Conservation (phyloP, 2,113 vertebrate genomes). For the Grallaria varia region DNA sequence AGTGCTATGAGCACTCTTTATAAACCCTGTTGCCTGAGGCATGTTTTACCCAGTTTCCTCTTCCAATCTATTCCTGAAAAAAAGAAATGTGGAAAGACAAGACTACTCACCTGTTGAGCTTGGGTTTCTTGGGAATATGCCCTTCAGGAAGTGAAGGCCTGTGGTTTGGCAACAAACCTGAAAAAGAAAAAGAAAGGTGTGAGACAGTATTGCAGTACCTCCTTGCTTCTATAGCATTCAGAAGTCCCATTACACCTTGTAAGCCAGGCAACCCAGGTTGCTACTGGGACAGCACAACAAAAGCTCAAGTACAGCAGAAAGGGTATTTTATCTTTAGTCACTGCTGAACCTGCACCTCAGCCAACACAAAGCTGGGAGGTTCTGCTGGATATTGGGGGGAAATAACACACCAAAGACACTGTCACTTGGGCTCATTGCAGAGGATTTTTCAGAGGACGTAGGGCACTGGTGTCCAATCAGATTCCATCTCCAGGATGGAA, state of each 20-base stretch:
- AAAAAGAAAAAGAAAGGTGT: background rate
- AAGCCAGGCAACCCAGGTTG: background rate
- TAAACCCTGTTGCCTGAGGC: background rate
- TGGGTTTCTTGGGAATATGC: slow-evolving; percentile 74
- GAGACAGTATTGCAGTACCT: background rate
- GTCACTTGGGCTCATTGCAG: background rate
- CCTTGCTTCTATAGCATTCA: background rate
- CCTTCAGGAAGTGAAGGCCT: slow-evolving; percentile 86
- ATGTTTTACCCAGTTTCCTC: background rate
- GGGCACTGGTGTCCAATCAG: background rate
- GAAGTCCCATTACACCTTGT: background rate
- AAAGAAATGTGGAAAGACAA: background rate
- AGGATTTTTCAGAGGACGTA: background rate
- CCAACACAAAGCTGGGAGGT: background rate
- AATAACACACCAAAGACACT: background rate
- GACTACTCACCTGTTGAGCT: slow-evolving; percentile 85
- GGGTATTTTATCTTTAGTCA: background rate
- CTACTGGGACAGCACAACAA: background rate
- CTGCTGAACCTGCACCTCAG: background rate
- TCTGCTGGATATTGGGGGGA: background rate
- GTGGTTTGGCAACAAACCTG: slow-evolving; percentile 96
- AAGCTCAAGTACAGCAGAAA: background rate
- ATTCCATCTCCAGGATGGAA: background rate
- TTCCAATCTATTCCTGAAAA: background rate
- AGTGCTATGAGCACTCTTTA: background rate